Conservation (phyloP, 1,140 invertebrate genomes). For the Watersipora subatra region DNA sequence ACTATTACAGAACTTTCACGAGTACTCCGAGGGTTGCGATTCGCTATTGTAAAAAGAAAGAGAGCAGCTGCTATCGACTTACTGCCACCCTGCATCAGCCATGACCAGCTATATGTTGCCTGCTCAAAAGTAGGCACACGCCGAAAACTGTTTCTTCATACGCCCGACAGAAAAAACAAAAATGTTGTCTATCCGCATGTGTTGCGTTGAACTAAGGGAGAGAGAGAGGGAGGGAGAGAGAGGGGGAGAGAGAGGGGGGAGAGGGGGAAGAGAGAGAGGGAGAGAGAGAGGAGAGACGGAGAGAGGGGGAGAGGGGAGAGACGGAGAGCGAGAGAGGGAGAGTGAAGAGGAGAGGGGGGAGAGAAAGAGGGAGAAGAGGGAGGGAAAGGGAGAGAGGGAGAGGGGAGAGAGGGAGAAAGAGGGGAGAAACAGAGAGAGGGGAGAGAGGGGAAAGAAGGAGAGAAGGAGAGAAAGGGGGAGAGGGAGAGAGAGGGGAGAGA, state of each 20-base stretch:
- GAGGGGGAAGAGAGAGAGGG: not conserved
- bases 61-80: no score
- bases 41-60: no score
- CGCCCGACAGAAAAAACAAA: no score
- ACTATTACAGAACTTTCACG: no score
- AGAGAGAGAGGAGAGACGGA: no score
- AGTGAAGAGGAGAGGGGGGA: not conserved
- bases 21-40: no score
- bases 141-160: no score
- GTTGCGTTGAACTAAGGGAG: no score
- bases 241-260: not conserved
- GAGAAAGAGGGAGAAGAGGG: not conserved
- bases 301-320: not conserved
- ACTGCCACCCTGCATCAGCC: no score
- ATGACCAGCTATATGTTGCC: no score
- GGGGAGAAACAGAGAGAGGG: not conserved
- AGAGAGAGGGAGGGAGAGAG: not conserved
- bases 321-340: not conserved
- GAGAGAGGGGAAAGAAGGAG: not conserved
- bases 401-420: not conserved
- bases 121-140: no score
- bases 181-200: no score
- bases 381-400: not conserved
- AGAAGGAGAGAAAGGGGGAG: not conserved
- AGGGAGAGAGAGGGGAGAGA: not conserved